Conservation (phyloP, 2,888 invertebrate genomes). For the Spilosoma lubricipeda region DNA sequence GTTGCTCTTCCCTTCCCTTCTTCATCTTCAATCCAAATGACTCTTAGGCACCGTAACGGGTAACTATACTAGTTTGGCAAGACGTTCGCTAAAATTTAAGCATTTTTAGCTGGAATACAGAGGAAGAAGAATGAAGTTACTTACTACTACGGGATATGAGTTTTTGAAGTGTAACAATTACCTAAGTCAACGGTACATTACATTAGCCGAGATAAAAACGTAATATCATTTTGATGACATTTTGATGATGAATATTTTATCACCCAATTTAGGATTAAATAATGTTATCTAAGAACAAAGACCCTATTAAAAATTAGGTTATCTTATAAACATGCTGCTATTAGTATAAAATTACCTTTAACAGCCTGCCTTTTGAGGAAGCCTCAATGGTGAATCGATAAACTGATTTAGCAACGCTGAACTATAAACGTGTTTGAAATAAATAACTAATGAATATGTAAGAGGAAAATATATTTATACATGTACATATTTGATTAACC, state of each 20-base stretch:
- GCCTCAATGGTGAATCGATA: background rate
- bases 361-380: background rate
- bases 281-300: background rate
- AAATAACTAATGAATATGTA: constrained; percentile 21
- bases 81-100: background rate
- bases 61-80: background rate
- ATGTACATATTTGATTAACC: constrained; percentile 33
- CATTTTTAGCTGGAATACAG: no score
- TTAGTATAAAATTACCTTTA: background rate
- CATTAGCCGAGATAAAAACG: background rate
- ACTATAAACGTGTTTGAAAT: background rate
- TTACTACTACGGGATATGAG: background rate
- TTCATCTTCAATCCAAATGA: background rate
- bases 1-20: background rate
- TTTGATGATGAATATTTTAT: background rate
- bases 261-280: background rate
- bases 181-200: background rate
- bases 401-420: background rate
- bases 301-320: background rate
- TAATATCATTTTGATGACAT: background rate
- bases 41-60: no score
- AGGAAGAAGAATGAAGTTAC: background rate
- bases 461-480: constrained; percentile 41
- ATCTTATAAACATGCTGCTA: background rate
- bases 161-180: background rate